Percentiles rank a stretch among this genome's conserved stretches.
phyloP scores from a whole-genome alignment of 1,140 invertebrate genomes.

The Harpegnathos saltator region DNA sequence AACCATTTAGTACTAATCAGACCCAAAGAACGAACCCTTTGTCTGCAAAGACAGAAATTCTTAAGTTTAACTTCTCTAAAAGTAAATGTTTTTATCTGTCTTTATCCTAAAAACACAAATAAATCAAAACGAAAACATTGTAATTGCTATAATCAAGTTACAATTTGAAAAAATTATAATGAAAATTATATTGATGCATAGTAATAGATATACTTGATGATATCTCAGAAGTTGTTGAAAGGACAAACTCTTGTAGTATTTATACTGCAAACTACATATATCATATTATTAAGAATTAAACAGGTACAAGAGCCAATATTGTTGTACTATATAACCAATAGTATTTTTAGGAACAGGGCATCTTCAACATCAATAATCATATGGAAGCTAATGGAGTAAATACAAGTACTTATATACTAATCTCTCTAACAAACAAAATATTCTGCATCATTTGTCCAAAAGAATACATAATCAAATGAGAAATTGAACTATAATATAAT shows the following conservation, averaged over 20 bases:
- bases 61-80: no score
- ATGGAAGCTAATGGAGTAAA: not conserved
- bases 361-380: no score
- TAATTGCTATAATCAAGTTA: not conserved
- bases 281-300: no score
- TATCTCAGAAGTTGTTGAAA: not conserved
- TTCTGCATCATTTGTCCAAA: not conserved
- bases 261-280: no score
- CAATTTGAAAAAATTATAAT: not conserved
- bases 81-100: not conserved
- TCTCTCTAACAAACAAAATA: not conserved
- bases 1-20: conserved; percentile 93
- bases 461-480: not conserved
- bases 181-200: not conserved
- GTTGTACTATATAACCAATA: no score
- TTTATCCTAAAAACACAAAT: not conserved
- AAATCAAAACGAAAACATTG: not conserved
- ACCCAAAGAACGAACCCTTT: conserved; percentile 93
- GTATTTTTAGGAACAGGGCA: no score
- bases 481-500: not conserved
- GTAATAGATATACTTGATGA: not conserved
- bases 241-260: no score
- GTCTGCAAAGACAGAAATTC: conserved; percentile 86
- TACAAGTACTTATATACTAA: not conserved
- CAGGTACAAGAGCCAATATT: no score